Evolutionary conservation across 2,113 vertebrate genomes (phyloP).

Genomic region (Argyrosomus japonicus): DNA sequence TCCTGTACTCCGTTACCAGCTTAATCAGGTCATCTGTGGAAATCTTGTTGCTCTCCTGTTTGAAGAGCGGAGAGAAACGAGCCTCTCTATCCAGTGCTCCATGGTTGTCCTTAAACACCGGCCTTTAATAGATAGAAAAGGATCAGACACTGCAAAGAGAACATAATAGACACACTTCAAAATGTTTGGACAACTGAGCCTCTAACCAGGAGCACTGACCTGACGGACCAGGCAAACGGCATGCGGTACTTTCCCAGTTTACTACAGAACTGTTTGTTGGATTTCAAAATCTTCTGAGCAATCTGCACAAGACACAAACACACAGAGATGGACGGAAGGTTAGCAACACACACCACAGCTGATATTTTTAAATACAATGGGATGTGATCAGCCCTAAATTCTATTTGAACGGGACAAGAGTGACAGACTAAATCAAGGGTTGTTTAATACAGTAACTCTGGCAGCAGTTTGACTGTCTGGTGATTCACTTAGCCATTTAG

Average conservation of each 20-base stretch:
- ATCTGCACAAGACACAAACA: constrained; percentile 79
- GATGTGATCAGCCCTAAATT: constrained; percentile 35
- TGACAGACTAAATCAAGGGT: constrained; percentile 46
- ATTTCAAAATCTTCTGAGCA: constrained; percentile 95
- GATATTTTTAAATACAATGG: constrained; percentile 28
- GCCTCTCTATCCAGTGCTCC: constrained; percentile 95
- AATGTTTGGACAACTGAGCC: constrained; percentile 3
- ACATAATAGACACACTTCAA: background rate
- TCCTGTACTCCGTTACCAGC: constrained; percentile 92
- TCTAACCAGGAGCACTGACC: constrained; percentile 83
- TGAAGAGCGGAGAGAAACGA: constrained; percentile 95
- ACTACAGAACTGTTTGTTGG: constrained; percentile 95
- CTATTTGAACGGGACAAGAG: constrained; percentile 28
- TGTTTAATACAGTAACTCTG: constrained; percentile 51
- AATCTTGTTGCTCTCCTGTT: constrained; percentile 97
- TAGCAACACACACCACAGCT: constrained; percentile 35
- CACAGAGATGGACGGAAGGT: constrained; percentile 22
- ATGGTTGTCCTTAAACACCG: constrained; percentile 97
- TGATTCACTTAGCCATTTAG: constrained; percentile 63
- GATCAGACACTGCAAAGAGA: background rate
- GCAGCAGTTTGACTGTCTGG: constrained; percentile 64
- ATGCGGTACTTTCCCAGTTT: constrained; percentile 97
- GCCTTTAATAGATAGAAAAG: constrained; percentile 74
- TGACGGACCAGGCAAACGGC: constrained; percentile 98
- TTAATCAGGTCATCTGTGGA: constrained; percentile 96